Conservation (phyloP, 2,888 invertebrate species). For the Eristalis tenax region DNA sequence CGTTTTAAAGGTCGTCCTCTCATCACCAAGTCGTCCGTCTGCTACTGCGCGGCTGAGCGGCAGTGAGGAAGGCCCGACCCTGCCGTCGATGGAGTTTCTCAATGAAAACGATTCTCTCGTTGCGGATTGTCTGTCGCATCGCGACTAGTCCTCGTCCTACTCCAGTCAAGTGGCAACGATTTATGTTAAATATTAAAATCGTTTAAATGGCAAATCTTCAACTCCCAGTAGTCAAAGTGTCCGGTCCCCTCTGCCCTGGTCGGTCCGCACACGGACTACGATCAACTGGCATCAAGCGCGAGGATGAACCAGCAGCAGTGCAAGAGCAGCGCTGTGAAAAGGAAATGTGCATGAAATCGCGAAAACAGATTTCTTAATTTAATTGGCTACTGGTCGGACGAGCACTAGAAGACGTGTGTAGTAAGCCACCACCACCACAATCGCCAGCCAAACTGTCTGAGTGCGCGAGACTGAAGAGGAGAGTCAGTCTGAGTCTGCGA, state of each 20-base stretch:
- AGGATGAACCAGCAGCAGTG: constrained; percentile 24
- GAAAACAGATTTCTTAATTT: constrained; percentile 77
- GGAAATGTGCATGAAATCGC: constrained; percentile 71
- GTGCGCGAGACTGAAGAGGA: constrained; percentile 31
- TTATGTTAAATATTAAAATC: constrained; percentile 74
- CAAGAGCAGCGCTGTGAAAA: constrained; percentile 19
- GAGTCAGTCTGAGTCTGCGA: not conserved
- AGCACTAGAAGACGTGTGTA: constrained; percentile 52
- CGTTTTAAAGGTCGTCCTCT: constrained; percentile 62
- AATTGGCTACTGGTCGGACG: constrained; percentile 74
- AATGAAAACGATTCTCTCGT: constrained; percentile 67
- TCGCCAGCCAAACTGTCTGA: constrained; percentile 63
- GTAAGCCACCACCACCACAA: constrained; percentile 54
- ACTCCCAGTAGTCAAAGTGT: constrained; percentile 62
- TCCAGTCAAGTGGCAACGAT: constrained; percentile 72
- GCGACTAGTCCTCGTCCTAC: constrained; percentile 60
- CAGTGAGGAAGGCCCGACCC: constrained; percentile 2
- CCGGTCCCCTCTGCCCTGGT: constrained; percentile 2
- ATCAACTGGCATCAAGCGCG: constrained; percentile 23
- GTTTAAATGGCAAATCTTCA: constrained; percentile 73
- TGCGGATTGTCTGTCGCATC: constrained; percentile 45
- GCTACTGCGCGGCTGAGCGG: not conserved
- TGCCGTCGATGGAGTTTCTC: constrained; percentile 47
- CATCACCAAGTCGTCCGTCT: not conserved
- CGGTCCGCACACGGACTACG: not conserved